Evolutionary conservation across 2,797 vertebrate species (phyloP).

Genomic region (Lagorchestes hirsutus): DNA sequence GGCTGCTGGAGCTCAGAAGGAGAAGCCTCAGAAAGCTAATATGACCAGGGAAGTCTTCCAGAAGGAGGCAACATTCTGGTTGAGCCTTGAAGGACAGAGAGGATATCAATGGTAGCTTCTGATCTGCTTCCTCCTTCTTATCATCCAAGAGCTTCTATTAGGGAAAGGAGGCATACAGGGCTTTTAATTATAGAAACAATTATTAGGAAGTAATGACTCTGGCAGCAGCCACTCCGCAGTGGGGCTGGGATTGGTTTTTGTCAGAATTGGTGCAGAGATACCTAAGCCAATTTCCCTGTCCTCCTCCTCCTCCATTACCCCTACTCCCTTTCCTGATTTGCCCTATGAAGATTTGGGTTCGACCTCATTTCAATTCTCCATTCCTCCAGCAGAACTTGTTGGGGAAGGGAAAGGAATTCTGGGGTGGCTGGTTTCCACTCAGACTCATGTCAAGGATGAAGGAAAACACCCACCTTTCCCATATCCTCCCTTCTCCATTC

Average conservation of each 20-base stretch:
- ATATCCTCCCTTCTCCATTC: neutral
- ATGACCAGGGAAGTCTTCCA: neutral
- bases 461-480: neutral
- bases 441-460: neutral
- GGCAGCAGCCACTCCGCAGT: neutral
- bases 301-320: neutral
- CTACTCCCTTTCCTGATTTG: neutral
- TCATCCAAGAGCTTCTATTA: neutral
- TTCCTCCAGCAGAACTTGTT: neutral
- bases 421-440: neutral
- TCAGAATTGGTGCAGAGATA: neutral
- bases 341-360: neutral
- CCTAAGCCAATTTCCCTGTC: neutral
- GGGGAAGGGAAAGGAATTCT: neutral
- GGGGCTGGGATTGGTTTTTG: neutral
- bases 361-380: neutral
- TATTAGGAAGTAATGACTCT: neutral
- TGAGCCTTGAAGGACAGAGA: neutral
- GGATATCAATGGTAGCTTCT: neutral
- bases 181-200: constrained; percentile 40
- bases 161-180: neutral
- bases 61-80: neutral
- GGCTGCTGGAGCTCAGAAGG: neutral
- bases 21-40: neutral
- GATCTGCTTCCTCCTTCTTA: neutral